Evolutionary conservation across 2,888 invertebrate species (phyloP), one percentile per base, ranked within the genome.

Genomic region (Selenia dentaria): DNA sequence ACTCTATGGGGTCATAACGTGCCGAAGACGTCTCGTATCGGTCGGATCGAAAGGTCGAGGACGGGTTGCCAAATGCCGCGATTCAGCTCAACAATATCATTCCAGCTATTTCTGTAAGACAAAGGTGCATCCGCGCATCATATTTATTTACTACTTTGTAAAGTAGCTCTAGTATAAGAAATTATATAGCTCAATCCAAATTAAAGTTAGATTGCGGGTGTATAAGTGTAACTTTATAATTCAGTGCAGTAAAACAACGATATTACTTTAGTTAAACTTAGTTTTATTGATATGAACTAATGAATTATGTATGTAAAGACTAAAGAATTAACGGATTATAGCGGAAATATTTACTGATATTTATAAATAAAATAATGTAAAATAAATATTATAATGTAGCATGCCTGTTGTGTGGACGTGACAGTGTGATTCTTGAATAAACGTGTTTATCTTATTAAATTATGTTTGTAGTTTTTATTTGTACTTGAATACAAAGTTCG

Each of bases 391-490:
- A 70, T 70, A 73, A 77, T 63, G 69, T 61, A 64, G 77, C 76
- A 71, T 70, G 82, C 54, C 59, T 76, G 82, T 72, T 59, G 74
- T 55, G 66, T 74, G 75, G 63, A 72, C 68, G 79, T 73, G 78
- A 70, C 63, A 63, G 72, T 62, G 65, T 76, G 67, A 68, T 72
- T 75, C 70, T 59, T 68, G 76, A 86, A 87, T 88, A 90, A 88
- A 88, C 79, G 80, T 85, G 84, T 81, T 81, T 84, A 79, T 77
- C 76, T 71, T 73, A 84, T 74, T 77, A 73, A 65, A 42, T 46
- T 79, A 71, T 82, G 27, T 51, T 78, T 82, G 70, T 66, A 51
- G 56, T 81, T 82, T 74, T 75, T 75, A 75, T 83, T 81, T 71
- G 61, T 66, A 59, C 55, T 57, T 41, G 44, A 54, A 59, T 51